Conservation (phyloP, 2,888 invertebrate genomes). For the Aphidoletes aphidimyza region DNA sequence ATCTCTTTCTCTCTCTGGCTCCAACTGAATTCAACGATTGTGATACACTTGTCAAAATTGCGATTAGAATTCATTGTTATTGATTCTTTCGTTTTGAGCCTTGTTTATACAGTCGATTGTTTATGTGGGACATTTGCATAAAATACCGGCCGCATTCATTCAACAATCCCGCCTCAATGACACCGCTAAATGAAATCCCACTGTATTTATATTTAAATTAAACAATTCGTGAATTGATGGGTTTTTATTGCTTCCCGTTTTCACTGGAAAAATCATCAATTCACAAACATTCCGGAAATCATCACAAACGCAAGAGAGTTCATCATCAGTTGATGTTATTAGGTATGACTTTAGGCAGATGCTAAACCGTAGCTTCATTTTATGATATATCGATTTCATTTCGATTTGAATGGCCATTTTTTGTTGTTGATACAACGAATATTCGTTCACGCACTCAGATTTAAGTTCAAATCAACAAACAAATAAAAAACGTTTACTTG, state of each 20-base stretch:
- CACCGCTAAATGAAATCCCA: not conserved
- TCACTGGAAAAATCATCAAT: not conserved
- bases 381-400: no score
- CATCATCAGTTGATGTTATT: no score
- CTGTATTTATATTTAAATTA: not conserved
- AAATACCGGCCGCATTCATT: not conserved
- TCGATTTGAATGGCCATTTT: no score
- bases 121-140: not conserved
- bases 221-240: not conserved
- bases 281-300: no score
- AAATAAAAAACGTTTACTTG: no score
- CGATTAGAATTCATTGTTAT: conserved; percentile 19
- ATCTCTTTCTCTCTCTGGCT: not conserved
- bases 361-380: no score
- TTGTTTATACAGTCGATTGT: not conserved
- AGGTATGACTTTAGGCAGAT: no score
- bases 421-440: no score
- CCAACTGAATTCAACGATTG: not conserved
- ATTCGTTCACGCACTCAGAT: no score
- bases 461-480: no score
- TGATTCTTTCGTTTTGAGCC: not conserved
- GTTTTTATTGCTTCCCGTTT: not conserved
- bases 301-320: no score
- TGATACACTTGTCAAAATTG: conserved; percentile 5
- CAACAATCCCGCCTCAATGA: no score